These are phyloP conservation scores for Centropus unirufus DNA, from an alignment of 2,113 vertebrate species.

Conservation along the genomic window DNA sequence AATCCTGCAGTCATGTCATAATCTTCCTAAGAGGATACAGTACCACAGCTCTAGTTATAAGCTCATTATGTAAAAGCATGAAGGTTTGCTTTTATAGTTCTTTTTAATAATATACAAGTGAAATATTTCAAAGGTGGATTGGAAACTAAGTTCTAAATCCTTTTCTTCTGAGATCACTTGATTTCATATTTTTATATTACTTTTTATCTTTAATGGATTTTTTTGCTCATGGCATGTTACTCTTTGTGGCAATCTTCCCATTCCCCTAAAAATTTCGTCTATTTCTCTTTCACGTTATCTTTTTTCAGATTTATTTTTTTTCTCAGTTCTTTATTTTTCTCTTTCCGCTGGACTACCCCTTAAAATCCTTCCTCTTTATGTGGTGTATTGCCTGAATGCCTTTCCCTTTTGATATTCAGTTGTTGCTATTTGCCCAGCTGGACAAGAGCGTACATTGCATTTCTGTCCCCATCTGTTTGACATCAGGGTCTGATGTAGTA, in stretches of 20 bases:
- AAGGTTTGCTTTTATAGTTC: constrained; percentile 33
- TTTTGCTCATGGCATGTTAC: background rate
- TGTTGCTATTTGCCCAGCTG: constrained; percentile 52
- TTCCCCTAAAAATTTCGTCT: background rate
- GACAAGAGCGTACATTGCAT: background rate
- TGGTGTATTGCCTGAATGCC: background rate
- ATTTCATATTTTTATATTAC: background rate
- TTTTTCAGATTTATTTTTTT: background rate
- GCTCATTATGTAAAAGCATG: constrained; percentile 53
- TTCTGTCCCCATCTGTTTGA: constrained; percentile 14
- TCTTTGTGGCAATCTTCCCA: background rate
- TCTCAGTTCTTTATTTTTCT: background rate
- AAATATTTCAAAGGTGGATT: background rate
- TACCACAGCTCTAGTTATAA: constrained; percentile 48
- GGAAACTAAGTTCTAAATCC: background rate
- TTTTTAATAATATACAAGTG: background rate
- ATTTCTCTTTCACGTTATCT: background rate
- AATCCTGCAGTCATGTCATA: constrained; percentile 51
- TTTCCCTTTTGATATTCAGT: background rate
- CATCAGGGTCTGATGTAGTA: background rate
- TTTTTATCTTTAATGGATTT: background rate
- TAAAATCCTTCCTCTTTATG: background rate
- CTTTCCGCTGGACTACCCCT: background rate
- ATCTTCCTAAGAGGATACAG: constrained; percentile 61
- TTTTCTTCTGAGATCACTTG: background rate